These are phyloP conservation scores for Nothobranchius kuhntae DNA, from an alignment of 2,113 vertebrate genomes.

Conservation along the genomic window DNA sequence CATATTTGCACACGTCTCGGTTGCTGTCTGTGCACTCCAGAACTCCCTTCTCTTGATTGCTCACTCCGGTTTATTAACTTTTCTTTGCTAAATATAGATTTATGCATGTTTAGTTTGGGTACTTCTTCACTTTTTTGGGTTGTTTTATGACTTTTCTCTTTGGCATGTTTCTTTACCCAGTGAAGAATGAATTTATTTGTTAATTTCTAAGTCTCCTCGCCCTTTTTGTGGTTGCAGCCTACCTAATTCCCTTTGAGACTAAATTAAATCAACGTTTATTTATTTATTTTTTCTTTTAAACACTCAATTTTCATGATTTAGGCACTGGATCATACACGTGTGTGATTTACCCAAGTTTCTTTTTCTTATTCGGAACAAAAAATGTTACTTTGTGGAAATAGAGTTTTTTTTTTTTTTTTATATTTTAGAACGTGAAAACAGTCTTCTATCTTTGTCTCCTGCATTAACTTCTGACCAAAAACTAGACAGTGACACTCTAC, in stretches of 20 bases:
- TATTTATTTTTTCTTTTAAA: neutral
- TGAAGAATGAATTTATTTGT: neutral
- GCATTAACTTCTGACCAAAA: no score
- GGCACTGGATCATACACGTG: neutral
- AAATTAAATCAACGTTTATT: neutral
- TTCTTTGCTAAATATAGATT: neutral
- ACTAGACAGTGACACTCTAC: no score
- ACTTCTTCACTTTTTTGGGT: neutral
- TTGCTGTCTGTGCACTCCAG: neutral
- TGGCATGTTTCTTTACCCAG: neutral
- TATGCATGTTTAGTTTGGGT: neutral
- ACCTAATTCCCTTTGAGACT: neutral
- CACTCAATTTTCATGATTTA: neutral
- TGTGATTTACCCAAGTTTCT: neutral
- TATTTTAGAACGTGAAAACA: no score
- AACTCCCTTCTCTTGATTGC: neutral
- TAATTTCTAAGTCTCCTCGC: no score
- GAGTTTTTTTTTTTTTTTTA: constrained; percentile 5
- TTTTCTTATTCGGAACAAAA: constrained; percentile 9
- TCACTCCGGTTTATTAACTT: neutral
- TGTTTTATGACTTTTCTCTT: neutral
- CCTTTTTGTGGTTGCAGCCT: neutral
- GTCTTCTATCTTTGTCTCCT: no score
- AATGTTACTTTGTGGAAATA: neutral
- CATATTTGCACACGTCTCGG: neutral